A percentile compares a stretch with the other conserved stretches of the same genome.
These are phyloP conservation scores for Isaurus tuberculatus DNA, from an alignment of 92 coral and sea anemone genomes.

Conservation along the genomic window DNA sequence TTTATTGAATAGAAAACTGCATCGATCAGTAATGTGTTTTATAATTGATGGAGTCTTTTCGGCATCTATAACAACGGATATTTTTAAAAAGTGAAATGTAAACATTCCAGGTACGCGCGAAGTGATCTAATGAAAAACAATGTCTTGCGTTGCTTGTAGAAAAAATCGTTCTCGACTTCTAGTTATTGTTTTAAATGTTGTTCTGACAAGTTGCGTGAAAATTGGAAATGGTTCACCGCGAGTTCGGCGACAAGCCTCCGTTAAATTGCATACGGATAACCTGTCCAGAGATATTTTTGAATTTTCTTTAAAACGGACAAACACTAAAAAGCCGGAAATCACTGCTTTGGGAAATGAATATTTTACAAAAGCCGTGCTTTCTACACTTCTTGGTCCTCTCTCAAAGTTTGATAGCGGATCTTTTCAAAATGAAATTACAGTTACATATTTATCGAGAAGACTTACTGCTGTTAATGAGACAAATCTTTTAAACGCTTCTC, in stretches of 20 bases:
- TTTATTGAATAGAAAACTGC: conserved; percentile 7
- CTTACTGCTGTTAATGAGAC: neutral
- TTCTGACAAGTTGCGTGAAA: neutral
- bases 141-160: neutral
- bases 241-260: neutral
- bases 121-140: neutral
- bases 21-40: neutral
- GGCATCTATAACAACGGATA: neutral
- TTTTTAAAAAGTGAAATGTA: neutral
- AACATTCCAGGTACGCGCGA: neutral
- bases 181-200: neutral
- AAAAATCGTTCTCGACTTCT: neutral
- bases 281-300: neutral
- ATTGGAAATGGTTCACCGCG: conserved; percentile 4
- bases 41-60: neutral
- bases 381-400: neutral
- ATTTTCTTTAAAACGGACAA: neutral
- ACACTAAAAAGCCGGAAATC: neutral
- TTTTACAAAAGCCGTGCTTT: neutral
- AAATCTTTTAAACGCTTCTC: neutral
- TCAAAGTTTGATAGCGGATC: neutral
- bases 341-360: neutral
- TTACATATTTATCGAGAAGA: neutral
- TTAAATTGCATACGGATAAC: neutral
- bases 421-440: neutral